Conservation (phyloP, 2,797 vertebrate genomes). For the Sebastes itinus region DNA sequence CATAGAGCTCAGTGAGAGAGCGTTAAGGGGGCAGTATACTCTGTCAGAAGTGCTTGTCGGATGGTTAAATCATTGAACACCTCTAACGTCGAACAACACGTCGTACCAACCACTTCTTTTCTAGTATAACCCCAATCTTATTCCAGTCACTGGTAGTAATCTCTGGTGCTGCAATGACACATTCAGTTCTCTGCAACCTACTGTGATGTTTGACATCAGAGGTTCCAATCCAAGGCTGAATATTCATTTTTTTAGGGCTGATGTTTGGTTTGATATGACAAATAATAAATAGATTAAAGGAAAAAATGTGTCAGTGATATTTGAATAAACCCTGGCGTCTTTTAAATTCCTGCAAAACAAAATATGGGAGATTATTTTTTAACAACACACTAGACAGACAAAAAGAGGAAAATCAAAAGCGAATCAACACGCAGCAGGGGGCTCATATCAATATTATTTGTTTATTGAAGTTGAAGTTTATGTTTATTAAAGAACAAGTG, state of each 20-base stretch:
- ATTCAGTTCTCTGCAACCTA: background rate
- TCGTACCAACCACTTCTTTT: background rate
- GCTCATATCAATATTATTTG: background rate
- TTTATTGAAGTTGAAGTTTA: background rate
- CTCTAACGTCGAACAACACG: background rate
- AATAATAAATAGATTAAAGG: background rate
- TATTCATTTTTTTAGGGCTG: background rate
- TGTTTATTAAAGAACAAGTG: constrained; percentile 17
- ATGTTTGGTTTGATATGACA: background rate
- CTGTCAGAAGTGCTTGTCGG: background rate
- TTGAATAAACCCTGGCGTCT: background rate
- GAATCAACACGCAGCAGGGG: background rate
- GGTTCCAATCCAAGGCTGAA: background rate
- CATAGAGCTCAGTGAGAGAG: background rate
- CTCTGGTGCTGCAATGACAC: constrained; percentile 30
- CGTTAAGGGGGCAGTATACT: background rate
- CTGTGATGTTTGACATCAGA: background rate
- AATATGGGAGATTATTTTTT: background rate
- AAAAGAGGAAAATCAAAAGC: background rate
- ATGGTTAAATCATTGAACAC: background rate
- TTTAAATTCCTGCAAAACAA: background rate
- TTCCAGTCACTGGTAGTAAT: background rate
- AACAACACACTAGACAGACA: background rate
- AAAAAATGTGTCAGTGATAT: background rate
- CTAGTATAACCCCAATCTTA: background rate